These are phyloP conservation scores for Eurystomus glaucurus DNA, from an alignment of 2,797 vertebrate species.

Conservation along the genomic window DNA sequence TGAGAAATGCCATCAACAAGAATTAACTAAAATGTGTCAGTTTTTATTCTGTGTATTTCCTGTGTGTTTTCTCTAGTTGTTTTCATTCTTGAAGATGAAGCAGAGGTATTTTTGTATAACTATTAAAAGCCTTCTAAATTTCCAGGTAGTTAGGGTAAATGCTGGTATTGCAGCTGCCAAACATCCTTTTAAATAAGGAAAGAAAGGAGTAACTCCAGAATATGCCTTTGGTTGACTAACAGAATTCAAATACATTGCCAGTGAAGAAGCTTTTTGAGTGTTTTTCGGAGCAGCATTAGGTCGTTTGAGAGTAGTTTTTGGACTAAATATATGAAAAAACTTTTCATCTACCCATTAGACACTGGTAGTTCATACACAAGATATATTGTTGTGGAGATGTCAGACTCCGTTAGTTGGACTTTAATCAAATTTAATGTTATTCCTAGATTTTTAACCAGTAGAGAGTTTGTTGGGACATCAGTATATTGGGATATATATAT, in stretches of 20 bases:
- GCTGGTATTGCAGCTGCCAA: neutral
- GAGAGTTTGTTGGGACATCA: fast-evolving
- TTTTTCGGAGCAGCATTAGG: neutral
- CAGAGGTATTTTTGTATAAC: neutral
- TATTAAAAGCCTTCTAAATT: neutral
- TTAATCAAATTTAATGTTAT: neutral
- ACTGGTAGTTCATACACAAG: neutral
- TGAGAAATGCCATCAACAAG: neutral
- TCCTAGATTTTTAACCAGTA: neutral
- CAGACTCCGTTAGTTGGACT: neutral
- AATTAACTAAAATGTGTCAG: neutral
- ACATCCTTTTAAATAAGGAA: neutral
- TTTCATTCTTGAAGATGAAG: neutral
- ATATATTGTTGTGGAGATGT: neutral
- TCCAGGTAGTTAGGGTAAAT: neutral
- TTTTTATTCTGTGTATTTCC: neutral
- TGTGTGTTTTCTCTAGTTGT: neutral
- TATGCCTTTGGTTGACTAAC: neutral
- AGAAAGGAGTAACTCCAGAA: neutral
- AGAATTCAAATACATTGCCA: neutral
- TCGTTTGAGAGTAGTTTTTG: neutral
- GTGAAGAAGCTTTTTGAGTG: neutral
- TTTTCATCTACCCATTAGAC: neutral
- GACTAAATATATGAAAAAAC: neutral
- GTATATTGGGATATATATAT: neutral